These are phyloP conservation scores for Sinohyriopsis cumingii DNA, from an alignment of 2,888 invertebrate genomes.

Conservation along the genomic window DNA sequence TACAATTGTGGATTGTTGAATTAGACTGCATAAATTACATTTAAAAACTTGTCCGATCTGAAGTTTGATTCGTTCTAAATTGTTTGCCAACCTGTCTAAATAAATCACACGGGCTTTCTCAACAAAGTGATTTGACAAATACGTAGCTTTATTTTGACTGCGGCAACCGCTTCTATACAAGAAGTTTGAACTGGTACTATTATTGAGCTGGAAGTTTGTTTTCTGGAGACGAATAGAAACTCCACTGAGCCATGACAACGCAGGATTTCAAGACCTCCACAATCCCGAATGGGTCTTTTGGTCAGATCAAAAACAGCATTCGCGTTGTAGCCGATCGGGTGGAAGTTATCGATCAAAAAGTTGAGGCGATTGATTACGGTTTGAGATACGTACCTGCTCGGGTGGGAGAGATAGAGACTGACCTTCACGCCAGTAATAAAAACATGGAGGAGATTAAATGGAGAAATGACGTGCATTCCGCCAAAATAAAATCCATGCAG, in stretches of 20 bases:
- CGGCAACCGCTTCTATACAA: too few species aligned
- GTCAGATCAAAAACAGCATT: not conserved
- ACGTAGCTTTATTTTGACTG: too few species aligned
- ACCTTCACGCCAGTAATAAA: constrained; percentile 3
- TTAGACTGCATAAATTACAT: too few species aligned
- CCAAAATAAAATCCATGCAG: constrained; percentile 15
- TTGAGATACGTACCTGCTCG: constrained; percentile 10
- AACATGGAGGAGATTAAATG: constrained; percentile 17
- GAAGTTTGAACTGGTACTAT: too few species aligned
- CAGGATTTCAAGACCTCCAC: not conserved
- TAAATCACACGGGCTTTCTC: too few species aligned
- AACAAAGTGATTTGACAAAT: too few species aligned
- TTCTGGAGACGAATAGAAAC: too few species aligned
- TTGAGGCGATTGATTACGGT: constrained; percentile 9
- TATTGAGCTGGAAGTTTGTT: too few species aligned
- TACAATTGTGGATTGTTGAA: too few species aligned
- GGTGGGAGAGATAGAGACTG: constrained; percentile 12
- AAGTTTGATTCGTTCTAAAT: too few species aligned
- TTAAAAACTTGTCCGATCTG: too few species aligned
- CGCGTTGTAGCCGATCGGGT: constrained; percentile 12
- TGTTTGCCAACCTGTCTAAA: too few species aligned
- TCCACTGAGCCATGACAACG: not conserved
- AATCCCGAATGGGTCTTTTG: not conserved
- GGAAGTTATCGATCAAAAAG: constrained; percentile 14
- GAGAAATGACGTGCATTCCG: constrained; percentile 20